Conservation (phyloP, 1,140 invertebrate genomes). For the Pogonognathellus flavescens region DNA sequence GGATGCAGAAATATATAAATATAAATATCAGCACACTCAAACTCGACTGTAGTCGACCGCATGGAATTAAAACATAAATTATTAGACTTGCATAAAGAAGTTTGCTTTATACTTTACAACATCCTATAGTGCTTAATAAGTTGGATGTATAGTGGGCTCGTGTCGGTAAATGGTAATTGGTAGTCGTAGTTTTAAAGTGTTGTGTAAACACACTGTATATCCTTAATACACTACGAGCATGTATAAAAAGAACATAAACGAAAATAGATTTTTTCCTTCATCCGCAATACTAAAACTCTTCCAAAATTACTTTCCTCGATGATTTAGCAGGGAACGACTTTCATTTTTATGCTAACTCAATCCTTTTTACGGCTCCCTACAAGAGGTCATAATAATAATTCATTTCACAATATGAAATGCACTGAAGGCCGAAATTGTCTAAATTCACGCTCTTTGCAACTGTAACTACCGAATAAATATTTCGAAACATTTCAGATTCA, state of each 20-base stretch:
- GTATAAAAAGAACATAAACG: not conserved
- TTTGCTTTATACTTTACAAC: too few species aligned
- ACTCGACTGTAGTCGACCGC: too few species aligned
- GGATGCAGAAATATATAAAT: too few species aligned
- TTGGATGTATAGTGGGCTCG: too few species aligned
- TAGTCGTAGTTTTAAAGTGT: too few species aligned
- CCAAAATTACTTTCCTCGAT: conserved; percentile 25
- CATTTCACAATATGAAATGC: conserved; percentile 29
- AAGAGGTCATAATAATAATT: conserved; percentile 40
- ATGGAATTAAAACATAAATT: too few species aligned
- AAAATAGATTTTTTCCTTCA: conserved; percentile 39
- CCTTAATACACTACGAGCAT: not conserved
- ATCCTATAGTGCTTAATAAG: too few species aligned
- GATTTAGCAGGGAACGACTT: conserved; percentile 8
- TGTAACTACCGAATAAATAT: conserved; percentile 26
- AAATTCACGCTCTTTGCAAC: conserved; percentile 19
- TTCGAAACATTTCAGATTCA: not conserved
- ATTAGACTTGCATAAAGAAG: too few species aligned
- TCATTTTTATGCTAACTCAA: conserved; percentile 11
- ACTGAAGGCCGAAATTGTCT: conserved; percentile 36
- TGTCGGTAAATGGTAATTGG: too few species aligned
- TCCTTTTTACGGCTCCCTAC: conserved; percentile 30
- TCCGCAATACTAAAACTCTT: conserved; percentile 15
- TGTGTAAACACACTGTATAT: not conserved
- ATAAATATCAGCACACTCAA: too few species aligned